Evolutionary conservation across 1,140 invertebrate genomes (phyloP), one percentile per base, ranked within the genome.

Genomic region (Sminthurinus signatus): DNA sequence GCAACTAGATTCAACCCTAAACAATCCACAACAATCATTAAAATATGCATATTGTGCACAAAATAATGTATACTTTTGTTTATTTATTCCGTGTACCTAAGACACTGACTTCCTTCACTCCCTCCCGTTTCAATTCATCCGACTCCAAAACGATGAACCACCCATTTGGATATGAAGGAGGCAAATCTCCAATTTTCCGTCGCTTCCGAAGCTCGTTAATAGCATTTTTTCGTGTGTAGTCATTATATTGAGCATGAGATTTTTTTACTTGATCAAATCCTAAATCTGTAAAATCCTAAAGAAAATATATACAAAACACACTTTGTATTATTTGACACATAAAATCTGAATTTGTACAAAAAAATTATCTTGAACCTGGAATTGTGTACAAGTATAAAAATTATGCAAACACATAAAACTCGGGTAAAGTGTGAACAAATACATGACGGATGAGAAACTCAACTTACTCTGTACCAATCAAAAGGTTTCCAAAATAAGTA

Each of bases 71-170:
- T n/a, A n/a, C n/a, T n/a, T n/a, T n/a, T n/a, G n/a, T n/a, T n/a
- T n/a, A n/a, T n/a, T n/a, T n/a, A n/a, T n/a, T n/a, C n/a, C n/a
- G n/a, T n/a, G n/a, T 60, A 70, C 68, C 68, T 17, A 70, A 60
- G 21, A 29, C 56, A 42, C 31, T 42, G 8, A 70, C 61, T 60
- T 70, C 68, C 32, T 61, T 57, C 15, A 58, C 60, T 50, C 36
- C 59, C 28, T 59, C 39, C 12, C 21, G 17, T 4, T 19, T 17
- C 1, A 70, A 28, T 46, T 76, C 69, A 42, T 74, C 74, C 2
- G 79, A 79, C 72, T 84, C 82, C n/a, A 78, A 71, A 2, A 83
- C 60, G 5, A 77, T 77, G 70, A 81, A 82, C 82, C 82, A 84
- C 4, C 82, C 82, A 69, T 84, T 84, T 0, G 82, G 82, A 73